phyloP scores from a whole-genome alignment of 2,888 invertebrate genomes.

The Idaea dimidiata region DNA sequence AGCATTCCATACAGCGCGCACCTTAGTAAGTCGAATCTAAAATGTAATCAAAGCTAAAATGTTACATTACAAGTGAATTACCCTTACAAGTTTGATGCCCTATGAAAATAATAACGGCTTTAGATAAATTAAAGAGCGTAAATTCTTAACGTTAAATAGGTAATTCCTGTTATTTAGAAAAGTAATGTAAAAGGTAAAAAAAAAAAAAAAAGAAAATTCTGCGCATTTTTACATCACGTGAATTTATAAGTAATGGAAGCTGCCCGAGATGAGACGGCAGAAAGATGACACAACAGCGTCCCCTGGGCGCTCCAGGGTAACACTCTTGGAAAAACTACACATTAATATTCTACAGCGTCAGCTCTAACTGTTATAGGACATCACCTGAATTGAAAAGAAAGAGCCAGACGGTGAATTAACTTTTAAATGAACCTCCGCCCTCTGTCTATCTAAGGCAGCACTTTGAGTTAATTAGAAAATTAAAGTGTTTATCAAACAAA shows the following conservation, averaged over 20 bases:
- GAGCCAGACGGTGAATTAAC: conserved; percentile 46
- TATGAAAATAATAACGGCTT: too few species aligned
- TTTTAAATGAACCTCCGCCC: conserved; percentile 43
- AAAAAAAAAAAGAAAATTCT: conserved; percentile 17
- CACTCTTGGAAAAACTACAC: conserved; percentile 55
- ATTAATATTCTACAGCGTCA: conserved; percentile 59
- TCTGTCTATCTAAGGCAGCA: conserved; percentile 13
- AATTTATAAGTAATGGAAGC: conserved; percentile 65
- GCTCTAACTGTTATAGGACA: conserved; percentile 57
- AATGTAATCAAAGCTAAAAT: too few species aligned
- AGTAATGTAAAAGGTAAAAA: background rate
- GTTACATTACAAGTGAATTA: too few species aligned
- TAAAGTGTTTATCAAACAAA: conserved; percentile 12
- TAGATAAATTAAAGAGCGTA: too few species aligned
- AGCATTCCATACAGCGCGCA: too few species aligned
- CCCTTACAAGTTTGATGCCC: too few species aligned
- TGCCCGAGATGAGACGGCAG: conserved; percentile 59
- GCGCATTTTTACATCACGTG: conserved; percentile 49
- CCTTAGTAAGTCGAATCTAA: too few species aligned
- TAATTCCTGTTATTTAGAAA: too few species aligned
- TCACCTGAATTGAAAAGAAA: conserved; percentile 47
- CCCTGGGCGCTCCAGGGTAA: conserved; percentile 43
- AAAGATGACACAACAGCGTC: conserved; percentile 55
- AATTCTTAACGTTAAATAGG: background rate
- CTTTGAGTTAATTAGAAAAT: conserved; percentile 12